phyloP scores from a whole-genome alignment of 2,113 vertebrate species.

The Sinocyclocheilus grahami region DNA sequence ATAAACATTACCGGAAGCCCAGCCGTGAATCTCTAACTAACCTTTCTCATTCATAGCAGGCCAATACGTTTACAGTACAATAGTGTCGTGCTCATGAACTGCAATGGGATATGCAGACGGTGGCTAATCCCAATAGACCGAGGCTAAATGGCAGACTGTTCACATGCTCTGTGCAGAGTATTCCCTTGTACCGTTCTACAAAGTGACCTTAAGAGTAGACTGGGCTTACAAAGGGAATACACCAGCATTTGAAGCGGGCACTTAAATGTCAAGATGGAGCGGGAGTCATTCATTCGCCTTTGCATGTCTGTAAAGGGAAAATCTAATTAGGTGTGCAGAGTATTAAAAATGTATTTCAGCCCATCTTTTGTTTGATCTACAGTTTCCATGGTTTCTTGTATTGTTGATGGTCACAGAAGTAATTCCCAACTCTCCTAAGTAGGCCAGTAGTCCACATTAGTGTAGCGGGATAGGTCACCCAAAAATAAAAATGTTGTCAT shows the following conservation, averaged over 20 bases:
- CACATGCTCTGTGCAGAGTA: neutral
- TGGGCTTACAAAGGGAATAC: constrained; percentile 25
- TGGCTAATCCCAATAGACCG: neutral
- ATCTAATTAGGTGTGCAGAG: neutral
- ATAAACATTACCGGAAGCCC: neutral
- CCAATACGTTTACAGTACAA: constrained; percentile 10
- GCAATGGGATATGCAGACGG: neutral
- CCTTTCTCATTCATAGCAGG: neutral
- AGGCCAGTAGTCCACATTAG: neutral
- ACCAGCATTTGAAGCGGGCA: constrained; percentile 17
- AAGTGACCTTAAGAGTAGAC: constrained; percentile 46
- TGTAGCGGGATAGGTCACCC: neutral
- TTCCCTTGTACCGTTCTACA: constrained; percentile 24
- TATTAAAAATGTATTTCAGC: neutral
- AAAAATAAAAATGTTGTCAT: neutral
- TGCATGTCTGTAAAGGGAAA: neutral
- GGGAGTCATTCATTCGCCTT: constrained; percentile 12
- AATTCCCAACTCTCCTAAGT: neutral
- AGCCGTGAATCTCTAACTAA: neutral
- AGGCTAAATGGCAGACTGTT: neutral
- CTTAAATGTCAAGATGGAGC: constrained; percentile 46
- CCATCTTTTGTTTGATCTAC: neutral
- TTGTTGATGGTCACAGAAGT: neutral
- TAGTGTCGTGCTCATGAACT: neutral
- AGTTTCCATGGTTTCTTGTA: neutral